These are phyloP conservation scores for Scartelaos histophorus DNA, from an alignment of 2,113 vertebrate genomes.

Conservation along the genomic window DNA sequence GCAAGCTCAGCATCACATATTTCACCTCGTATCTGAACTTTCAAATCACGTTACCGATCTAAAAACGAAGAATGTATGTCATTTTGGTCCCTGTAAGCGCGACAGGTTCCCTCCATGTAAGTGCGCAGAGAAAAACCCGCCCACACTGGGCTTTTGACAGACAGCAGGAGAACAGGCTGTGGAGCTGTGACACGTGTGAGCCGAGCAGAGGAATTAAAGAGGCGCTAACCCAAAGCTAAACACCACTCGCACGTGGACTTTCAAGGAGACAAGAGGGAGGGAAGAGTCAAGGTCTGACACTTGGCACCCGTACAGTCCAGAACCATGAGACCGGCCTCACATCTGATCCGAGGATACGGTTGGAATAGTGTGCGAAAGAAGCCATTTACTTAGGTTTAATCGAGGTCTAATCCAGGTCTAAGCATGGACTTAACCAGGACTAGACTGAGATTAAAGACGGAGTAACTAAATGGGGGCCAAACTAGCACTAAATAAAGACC, in stretches of 20 bases:
- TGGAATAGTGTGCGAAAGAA: neutral
- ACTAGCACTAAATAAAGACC: too few species aligned
- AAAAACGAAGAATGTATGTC: too few species aligned
- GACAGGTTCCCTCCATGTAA: too few species aligned
- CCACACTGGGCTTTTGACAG: neutral
- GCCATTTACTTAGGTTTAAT: neutral
- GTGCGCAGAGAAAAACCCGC: neutral
- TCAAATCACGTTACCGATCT: too few species aligned
- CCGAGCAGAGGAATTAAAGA: conserved; percentile 58
- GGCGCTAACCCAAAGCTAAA: conserved; percentile 47
- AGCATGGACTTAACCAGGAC: neutral
- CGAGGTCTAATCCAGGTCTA: neutral
- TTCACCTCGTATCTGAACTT: too few species aligned
- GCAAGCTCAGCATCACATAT: too few species aligned
- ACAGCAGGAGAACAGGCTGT: conserved; percentile 15
- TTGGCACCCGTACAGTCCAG: neutral
- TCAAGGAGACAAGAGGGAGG: conserved; percentile 49
- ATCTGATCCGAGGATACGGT: too few species aligned
- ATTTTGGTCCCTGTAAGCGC: too few species aligned
- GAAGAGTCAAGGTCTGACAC: conserved; percentile 39
- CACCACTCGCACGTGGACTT: conserved; percentile 60
- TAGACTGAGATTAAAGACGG: neutral
- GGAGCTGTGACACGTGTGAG: conserved; percentile 64
- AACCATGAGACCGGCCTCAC: too few species aligned
- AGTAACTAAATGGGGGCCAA: too few species aligned